Evolutionary conservation across 2,888 invertebrate genomes (phyloP).

Genomic region (Torymus auratus): DNA sequence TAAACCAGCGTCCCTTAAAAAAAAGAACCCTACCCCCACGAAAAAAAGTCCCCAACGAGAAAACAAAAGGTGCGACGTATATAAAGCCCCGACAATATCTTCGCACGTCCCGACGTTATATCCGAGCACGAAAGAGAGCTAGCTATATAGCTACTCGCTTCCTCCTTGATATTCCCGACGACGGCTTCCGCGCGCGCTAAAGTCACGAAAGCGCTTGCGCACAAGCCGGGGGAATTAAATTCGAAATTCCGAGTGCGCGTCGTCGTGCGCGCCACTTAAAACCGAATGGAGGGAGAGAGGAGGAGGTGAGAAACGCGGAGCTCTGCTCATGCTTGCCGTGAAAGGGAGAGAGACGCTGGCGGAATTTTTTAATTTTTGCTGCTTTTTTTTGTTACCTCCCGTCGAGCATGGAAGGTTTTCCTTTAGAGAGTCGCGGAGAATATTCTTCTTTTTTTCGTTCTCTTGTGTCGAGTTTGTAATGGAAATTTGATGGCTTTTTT

Average conservation of each 20-base stretch:
- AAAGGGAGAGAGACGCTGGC: not conserved
- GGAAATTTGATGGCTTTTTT: no score
- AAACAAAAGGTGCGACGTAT: no score
- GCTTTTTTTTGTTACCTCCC: not conserved
- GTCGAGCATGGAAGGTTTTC: not conserved
- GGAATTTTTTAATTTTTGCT: conserved; percentile 19
- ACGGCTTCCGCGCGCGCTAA: conserved; percentile 60
- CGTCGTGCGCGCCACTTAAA: conserved; percentile 34
- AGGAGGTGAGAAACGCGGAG: conserved; percentile 17
- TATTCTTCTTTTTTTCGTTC: not conserved
- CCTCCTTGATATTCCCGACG: conserved; percentile 67
- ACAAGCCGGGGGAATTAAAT: conserved; percentile 62
- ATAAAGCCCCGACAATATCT: no score
- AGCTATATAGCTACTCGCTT: not conserved
- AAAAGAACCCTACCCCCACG: no score
- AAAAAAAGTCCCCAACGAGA: no score
- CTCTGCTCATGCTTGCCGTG: no score
- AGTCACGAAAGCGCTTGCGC: conserved; percentile 32
- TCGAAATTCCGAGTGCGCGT: conserved; percentile 60
- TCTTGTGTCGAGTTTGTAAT: no score
- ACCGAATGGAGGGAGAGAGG: conserved; percentile 17
- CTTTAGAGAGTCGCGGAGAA: not conserved
- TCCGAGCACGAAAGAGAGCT: no score
- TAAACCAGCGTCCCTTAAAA: not conserved
- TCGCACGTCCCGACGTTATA: no score